Evolutionary conservation across 2,888 invertebrate genomes (phyloP).

Genomic region (Acanthosepion esculentum): DNA sequence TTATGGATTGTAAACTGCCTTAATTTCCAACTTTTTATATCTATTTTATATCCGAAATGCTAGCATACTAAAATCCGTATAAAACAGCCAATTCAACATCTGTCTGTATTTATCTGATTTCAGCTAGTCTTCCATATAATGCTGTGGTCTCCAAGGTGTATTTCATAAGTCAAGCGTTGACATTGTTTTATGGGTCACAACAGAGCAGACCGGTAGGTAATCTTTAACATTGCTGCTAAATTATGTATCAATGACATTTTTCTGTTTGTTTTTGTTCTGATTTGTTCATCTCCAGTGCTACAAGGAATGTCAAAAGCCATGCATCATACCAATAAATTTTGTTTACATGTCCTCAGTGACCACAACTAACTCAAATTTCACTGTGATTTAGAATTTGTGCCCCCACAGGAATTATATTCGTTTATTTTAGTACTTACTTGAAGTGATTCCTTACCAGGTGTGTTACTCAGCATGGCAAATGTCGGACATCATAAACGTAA

Average conservation of each 20-base stretch:
- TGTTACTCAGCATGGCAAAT: background rate
- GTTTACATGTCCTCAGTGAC: background rate
- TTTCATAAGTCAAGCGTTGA: background rate
- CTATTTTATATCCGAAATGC: background rate
- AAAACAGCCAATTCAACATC: constrained; percentile 2
- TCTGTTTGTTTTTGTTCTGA: background rate
- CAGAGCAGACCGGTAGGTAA: background rate
- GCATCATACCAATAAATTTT: background rate
- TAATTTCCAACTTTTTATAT: constrained; percentile 33
- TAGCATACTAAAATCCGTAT: constrained; percentile 2
- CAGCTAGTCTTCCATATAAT: background rate
- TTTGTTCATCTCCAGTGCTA: background rate
- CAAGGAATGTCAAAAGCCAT: background rate
- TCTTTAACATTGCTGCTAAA: constrained; percentile 5
- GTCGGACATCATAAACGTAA: background rate
- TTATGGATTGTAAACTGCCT: constrained; percentile 1
- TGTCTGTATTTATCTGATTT: background rate
- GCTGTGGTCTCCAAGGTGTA: constrained; percentile 33
- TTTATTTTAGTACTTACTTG: constrained; percentile 6
- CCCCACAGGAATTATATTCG: constrained; percentile 11
- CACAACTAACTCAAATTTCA: background rate
- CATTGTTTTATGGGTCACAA: constrained; percentile 20
- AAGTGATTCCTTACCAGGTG: background rate
- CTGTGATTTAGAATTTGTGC: background rate
- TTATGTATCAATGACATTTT: constrained; percentile 33